Conservation (phyloP, 2,888 invertebrate genomes). For the Phengaris arion region DNA sequence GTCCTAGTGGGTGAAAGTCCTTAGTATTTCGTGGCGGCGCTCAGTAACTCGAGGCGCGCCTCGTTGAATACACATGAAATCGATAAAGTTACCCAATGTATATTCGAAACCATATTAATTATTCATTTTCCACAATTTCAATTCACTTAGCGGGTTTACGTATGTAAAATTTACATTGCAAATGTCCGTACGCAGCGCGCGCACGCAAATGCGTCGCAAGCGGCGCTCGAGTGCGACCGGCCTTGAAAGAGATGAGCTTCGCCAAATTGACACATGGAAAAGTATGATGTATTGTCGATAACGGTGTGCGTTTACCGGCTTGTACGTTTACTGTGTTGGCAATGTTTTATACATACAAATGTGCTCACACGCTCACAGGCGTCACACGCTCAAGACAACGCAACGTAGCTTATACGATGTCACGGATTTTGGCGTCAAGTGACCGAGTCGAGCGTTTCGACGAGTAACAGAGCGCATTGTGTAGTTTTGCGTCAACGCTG, state of each 20-base stretch:
- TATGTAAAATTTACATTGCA: background rate
- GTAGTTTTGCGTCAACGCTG: background rate
- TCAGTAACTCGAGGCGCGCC: slow-evolving; percentile 3
- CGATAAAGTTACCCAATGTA: background rate
- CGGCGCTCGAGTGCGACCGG: background rate
- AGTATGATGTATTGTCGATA: background rate
- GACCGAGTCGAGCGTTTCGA: background rate
- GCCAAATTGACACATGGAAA: too few relatives aligned
- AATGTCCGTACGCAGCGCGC: background rate
- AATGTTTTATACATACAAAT: too few relatives aligned
- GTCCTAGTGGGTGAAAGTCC: background rate
- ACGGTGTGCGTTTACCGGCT: background rate
- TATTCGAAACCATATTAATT: background rate
- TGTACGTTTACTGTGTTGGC: too few relatives aligned
- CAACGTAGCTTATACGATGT: background rate
- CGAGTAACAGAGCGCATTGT: background rate
- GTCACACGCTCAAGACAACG: too few relatives aligned
- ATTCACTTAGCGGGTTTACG: background rate
- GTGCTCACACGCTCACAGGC: too few relatives aligned
- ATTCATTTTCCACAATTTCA: background rate
- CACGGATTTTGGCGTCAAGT: background rate
- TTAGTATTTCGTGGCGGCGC: background rate
- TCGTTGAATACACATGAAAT: background rate
- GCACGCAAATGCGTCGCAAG: background rate
- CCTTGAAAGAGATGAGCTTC: background rate